Conservation (phyloP, 2,888 invertebrate genomes). For the Drosophila phalerata region DNA sequence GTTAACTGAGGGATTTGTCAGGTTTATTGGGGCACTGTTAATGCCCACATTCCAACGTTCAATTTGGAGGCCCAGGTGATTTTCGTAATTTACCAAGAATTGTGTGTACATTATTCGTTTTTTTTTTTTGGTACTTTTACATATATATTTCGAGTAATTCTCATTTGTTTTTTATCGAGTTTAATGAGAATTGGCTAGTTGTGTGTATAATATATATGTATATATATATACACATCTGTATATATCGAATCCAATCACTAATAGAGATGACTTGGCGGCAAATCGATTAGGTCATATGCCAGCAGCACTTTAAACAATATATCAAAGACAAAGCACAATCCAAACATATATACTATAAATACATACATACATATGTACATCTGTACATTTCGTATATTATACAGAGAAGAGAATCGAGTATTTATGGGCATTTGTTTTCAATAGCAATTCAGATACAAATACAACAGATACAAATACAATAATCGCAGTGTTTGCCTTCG, state of each 20-base stretch:
- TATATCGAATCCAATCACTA: slow-evolving; percentile 26
- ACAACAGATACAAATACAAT: slow-evolving; percentile 58
- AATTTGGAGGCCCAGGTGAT: slow-evolving; percentile 29
- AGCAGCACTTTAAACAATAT: slow-evolving; percentile 65
- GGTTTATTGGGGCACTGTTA: slow-evolving; percentile 17
- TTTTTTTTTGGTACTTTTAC: neutral
- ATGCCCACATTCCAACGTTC: neutral
- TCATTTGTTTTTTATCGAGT: slow-evolving; percentile 23
- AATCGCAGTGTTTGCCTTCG: slow-evolving; percentile 20
- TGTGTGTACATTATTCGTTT: slow-evolving; percentile 18
- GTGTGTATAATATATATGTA: too few relatives aligned
- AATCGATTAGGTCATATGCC: slow-evolving; percentile 67
- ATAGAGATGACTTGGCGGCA: slow-evolving; percentile 64
- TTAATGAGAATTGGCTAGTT: slow-evolving; percentile 38
- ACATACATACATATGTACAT: neutral
- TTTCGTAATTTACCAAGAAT: slow-evolving; percentile 26
- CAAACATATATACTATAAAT: neutral
- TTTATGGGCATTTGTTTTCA: slow-evolving; percentile 65
- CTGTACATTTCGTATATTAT: slow-evolving; percentile 42
- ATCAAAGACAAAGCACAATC: slow-evolving; percentile 51
- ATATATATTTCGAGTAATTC: slow-evolving; percentile 12
- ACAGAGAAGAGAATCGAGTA: slow-evolving; percentile 50
- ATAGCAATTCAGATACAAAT: slow-evolving; percentile 52
- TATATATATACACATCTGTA: neutral
- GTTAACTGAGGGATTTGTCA: slow-evolving; percentile 46